Base-by-base conservation (phyloP, 2,888 invertebrate species). In the Parascotia fuliginaria region DNA sequence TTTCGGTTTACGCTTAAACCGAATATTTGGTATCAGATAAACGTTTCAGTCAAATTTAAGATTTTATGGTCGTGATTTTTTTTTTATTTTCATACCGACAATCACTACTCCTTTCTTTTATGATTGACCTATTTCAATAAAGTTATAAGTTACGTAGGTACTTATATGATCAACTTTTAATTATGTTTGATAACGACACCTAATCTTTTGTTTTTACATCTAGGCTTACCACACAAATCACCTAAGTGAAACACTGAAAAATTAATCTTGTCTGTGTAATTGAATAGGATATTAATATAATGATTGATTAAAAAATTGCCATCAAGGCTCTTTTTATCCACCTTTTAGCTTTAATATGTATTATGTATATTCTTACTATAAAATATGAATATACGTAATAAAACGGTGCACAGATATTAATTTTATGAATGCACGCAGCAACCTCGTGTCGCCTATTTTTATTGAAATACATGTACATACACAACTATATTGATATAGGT, bases 401-500 rank as follows among this genome's bases (percentile, higher is more conserved):
- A n/a, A n/a, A n/a, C n/a, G 19, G 3, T 19, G 5, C 19, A 19
- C 13, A 14, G 15, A 9, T 16, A 16, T 14, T 14, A 11, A n/a
- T 34, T n/a, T n/a, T 32, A 42, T 33, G 5, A 27, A 27, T 36
- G 32, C 40, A 37, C 32, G 38, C 28, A 28, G 6, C 32, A 19
- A 11, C 7, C 4, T 9, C 39, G 33, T 41, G 55, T 61, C 60
- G 46, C 55, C 62, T 69, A 71, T 73, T 70, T 73, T 64, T 58
- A 55, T 55, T 52, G 42, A 45, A 43, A 50, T 64, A 58, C 59
- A 67, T 61, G 50, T 60, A 55, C 56, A 3, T 19, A 3, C 5
- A 19, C 56, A 61, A 55, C 62, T 59, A 61, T 57, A 73, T 70
- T 66, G 58, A 47, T 51, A 54, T 55, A 60, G 64, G 65, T 64